Base-by-base conservation (phyloP, 1,140 invertebrate genomes). In the Eupristina koningsbergeri region DNA sequence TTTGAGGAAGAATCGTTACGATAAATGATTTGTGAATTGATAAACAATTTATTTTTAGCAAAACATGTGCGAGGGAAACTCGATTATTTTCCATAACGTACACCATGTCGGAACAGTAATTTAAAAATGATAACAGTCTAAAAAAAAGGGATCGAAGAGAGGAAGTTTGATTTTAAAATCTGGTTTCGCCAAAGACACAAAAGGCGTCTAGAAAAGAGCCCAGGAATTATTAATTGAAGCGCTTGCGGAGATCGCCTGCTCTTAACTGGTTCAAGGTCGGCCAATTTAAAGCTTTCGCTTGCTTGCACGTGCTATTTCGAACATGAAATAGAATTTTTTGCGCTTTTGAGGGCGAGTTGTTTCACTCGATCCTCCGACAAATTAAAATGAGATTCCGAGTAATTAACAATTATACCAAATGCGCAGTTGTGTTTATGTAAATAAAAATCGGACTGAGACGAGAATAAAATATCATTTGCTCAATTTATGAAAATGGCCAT, bases 221-320 rank as follows among this genome's bases (percentile, higher is more conserved):
- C 39, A 53, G 64, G 80, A 77, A 80, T 84, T 79, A 77, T 81
- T 86, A 84, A 84, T 67, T 81, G 73, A 67, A 83, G 69, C 39
- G 58, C 63, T 61, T 29, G 81, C 31, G 64, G 75, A 78, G 81
- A 83, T 84, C 76, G 67, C 77, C 39, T 29, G 76, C 63, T 83
- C 53, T 41, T 81, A 85, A 87, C 67, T 87, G 83, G 86, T 87
- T 88, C 88, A 88, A 88, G 87, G 86, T 81, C 81, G 76, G 45
- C 36, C 69, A 74, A 87, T 86, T 81, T 84, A 86, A 84, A 86
- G 82, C 80, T 73, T 84, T 87, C 71, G 79, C 81, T 84, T 53
- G 84, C 75, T 26, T 63, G 77, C 82, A 61, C 75, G 67, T 80
- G 76, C 82, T 74, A 69, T 74, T 79, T 84, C 77, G 36, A 84